A percentile compares a stretch with the other conserved stretches of the same genome.
Conservation (phyloP, 30 jellyfish, hydroid and myxozoan genomes). For the Pelagia noctiluca region DNA sequence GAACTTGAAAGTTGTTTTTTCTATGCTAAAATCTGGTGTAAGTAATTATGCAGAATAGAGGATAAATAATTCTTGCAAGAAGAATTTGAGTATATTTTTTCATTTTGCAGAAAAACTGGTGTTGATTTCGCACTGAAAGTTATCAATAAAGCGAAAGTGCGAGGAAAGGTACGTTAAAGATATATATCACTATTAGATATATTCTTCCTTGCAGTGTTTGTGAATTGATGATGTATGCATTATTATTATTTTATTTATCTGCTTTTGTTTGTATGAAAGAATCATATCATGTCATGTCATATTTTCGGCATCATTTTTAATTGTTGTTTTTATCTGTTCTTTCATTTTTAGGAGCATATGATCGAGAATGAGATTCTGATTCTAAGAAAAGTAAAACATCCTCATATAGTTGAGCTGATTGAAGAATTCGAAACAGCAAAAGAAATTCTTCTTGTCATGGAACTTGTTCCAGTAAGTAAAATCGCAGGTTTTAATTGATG, state of each 20-base stretch:
- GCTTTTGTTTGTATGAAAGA: too few species aligned
- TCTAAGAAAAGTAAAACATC: constrained; percentile 81
- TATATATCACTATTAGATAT: neutral
- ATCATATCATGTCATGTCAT: constrained; percentile 1
- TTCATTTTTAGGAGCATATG: constrained; percentile 88
- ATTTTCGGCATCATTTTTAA: neutral
- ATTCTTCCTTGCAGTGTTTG: too few species aligned
- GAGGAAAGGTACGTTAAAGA: constrained; percentile 85
- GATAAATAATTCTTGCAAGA: too few species aligned
- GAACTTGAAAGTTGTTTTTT: too few species aligned
- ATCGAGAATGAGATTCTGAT: constrained; percentile 93
- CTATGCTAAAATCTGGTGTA: too few species aligned
- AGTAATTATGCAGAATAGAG: too few species aligned
- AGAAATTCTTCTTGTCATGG: constrained; percentile 96
- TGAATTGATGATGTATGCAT: neutral
- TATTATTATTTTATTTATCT: too few species aligned
- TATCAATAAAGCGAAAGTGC: constrained; percentile 92
- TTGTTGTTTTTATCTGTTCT: neutral
- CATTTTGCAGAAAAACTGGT: constrained; percentile 79
- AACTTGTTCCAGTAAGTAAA: constrained; percentile 83
- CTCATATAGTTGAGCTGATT: constrained; percentile 79
- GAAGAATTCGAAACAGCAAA: constrained; percentile 98
- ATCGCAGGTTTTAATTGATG: too few species aligned
- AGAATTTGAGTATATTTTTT: neutral
- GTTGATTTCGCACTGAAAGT: constrained; percentile 87